Percentiles rank a stretch among this genome's conserved stretches.
Conservation (phyloP, 2,888 invertebrate species). For the Acrobasis suavella region DNA sequence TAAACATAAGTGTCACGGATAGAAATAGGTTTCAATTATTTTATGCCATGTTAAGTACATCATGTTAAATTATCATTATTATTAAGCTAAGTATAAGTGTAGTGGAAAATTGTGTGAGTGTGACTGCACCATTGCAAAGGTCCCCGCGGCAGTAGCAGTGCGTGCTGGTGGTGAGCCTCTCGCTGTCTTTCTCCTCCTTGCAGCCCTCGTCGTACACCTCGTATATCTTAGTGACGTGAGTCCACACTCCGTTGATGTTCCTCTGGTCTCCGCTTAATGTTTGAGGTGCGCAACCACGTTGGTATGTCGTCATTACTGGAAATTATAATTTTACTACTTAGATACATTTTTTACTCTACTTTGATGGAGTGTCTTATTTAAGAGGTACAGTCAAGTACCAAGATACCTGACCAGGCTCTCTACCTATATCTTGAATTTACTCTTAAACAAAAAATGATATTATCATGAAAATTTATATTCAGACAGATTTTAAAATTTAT, state of each 20-base stretch:
- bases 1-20: neutral
- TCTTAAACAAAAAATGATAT: too few species aligned
- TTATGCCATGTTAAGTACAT: neutral
- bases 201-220: conserved; percentile 88
- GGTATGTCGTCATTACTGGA: conserved; percentile 49
- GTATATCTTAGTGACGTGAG: conserved; percentile 82
- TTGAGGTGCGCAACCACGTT: conserved; percentile 88
- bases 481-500: too few species aligned
- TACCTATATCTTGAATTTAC: too few species aligned
- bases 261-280: conserved; percentile 83
- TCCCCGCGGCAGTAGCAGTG: conserved; percentile 89
- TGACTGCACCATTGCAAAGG: conserved; percentile 84
- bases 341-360: neutral
- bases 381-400: too few species aligned
- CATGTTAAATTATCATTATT: conserved; percentile 20
- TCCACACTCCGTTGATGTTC: conserved; percentile 82
- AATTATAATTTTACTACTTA: conserved; percentile 30
- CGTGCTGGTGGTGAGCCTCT: conserved; percentile 80
- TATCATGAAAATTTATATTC: too few species aligned
- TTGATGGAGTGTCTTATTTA: too few species aligned
- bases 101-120: conserved; percentile 29
- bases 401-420: too few species aligned
- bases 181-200: conserved; percentile 72
- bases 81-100: conserved; percentile 17
- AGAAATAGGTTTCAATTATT: neutral